Conservation (phyloP, 1,140 invertebrate genomes). For the Papilio glaucus region DNA sequence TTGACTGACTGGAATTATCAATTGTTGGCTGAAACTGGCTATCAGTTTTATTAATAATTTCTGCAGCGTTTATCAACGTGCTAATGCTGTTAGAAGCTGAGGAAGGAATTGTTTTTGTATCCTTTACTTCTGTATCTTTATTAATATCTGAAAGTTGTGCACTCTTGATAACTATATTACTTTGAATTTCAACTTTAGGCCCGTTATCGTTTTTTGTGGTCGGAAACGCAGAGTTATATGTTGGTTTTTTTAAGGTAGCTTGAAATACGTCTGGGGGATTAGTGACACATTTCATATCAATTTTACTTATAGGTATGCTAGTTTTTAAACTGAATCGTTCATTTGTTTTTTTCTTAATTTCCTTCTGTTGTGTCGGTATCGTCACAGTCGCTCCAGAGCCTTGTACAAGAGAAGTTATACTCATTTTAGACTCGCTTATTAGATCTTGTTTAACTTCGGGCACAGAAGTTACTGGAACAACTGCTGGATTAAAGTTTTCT, state of each 20-base stretch:
- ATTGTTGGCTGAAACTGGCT: slow-evolving; percentile 54
- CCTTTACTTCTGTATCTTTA: slow-evolving; percentile 51
- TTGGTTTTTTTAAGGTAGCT: slow-evolving; percentile 53
- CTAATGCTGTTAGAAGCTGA: slow-evolving; percentile 59
- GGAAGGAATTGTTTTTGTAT: slow-evolving; percentile 35
- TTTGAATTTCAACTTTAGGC: slow-evolving; percentile 73
- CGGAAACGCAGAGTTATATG: slow-evolving; percentile 56
- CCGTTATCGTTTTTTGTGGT: slow-evolving; percentile 49
- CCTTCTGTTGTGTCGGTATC: slow-evolving; percentile 52
- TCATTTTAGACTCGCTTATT: slow-evolving; percentile 56
- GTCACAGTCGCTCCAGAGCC: slow-evolving; percentile 57
- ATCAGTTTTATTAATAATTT: slow-evolving; percentile 68
- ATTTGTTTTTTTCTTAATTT: slow-evolving; percentile 63
- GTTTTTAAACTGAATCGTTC: slow-evolving; percentile 79
- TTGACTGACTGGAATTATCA: slow-evolving; percentile 36
- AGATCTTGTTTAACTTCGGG: slow-evolving; percentile 46
- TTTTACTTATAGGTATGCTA: slow-evolving; percentile 79
- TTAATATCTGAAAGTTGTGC: slow-evolving; percentile 37
- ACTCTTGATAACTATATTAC: slow-evolving; percentile 71
- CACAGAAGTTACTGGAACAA: slow-evolving; percentile 51
- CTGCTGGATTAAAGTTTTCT: slow-evolving; percentile 66
- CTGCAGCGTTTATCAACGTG: slow-evolving; percentile 69
- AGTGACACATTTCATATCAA: slow-evolving; percentile 75
- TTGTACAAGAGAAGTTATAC: slow-evolving; percentile 58
- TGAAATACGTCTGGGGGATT: slow-evolving; percentile 63